Conservation (phyloP, 35 echinoderm and acorn worm species). For the Strongylocentrotus purpuratus region DNA sequence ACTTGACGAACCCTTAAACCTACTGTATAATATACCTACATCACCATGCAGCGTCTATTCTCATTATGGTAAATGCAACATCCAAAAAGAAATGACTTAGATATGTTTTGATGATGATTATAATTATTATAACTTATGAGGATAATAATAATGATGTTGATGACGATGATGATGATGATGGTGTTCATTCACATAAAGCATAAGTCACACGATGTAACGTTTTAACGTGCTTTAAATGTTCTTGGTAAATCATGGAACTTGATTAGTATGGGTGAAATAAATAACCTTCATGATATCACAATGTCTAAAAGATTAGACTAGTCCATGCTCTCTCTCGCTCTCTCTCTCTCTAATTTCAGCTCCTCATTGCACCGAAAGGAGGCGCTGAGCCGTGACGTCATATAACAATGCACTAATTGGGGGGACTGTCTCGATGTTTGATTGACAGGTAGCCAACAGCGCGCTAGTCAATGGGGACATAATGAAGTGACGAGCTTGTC, state of each 20-base stretch:
- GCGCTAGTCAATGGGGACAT: constrained; percentile 47
- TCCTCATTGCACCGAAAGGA: not conserved
- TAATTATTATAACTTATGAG: too few species aligned
- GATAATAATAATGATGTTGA: too few species aligned
- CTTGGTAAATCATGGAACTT: too few species aligned
- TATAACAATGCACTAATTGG: constrained; percentile 53
- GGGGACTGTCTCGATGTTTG: constrained; percentile 40
- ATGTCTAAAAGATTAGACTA: not conserved
- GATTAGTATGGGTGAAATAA: not conserved
- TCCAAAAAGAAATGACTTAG: too few species aligned
- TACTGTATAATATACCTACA: too few species aligned
- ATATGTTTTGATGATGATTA: too few species aligned
- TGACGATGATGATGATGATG: not conserved
- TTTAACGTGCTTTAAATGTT: not conserved
- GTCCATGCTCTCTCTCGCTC: not conserved
- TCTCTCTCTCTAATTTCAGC: not conserved
- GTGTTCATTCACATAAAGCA: not conserved
- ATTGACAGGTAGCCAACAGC: constrained; percentile 14
- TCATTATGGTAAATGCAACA: too few species aligned
- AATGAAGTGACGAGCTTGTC: constrained; percentile 55
- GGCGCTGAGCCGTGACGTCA: constrained; percentile 49
- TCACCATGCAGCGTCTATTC: too few species aligned
- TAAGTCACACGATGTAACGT: not conserved
- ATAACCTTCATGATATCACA: not conserved
- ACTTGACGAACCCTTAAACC: too few species aligned